A percentile compares a stretch with the other conserved stretches of the same genome.
These are phyloP conservation scores for Trichogramma dendrolimi DNA, from an alignment of 2,888 invertebrate species.

Conservation along the genomic window DNA sequence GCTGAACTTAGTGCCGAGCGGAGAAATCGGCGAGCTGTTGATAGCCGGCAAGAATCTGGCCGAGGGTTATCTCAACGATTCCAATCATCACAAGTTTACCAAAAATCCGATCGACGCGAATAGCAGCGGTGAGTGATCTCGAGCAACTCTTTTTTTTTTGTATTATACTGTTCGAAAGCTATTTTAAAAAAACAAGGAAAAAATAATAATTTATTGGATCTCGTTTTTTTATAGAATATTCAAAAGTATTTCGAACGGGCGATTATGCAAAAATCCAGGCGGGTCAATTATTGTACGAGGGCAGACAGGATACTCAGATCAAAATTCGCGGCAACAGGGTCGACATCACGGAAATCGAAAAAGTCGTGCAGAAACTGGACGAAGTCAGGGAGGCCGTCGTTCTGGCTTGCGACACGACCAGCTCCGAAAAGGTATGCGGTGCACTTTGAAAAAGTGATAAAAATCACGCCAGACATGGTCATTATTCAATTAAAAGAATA, in stretches of 20 bases:
- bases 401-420: conserved; percentile 73
- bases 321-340: conserved; percentile 85
- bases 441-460: not conserved
- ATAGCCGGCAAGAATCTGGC: conserved; percentile 78
- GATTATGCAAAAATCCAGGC: conserved; percentile 74
- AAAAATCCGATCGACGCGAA: conserved; percentile 62
- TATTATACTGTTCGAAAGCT: not conserved
- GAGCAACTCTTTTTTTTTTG: conserved; percentile 44
- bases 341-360: conserved; percentile 79
- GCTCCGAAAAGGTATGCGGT: conserved; percentile 53
- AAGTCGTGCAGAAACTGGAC: conserved; percentile 60
- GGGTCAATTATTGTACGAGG: conserved; percentile 69
- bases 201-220: not conserved
- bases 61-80: conserved; percentile 72
- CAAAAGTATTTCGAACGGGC: conserved; percentile 76
- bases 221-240: conserved; percentile 57
- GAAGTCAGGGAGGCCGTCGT: conserved; percentile 67
- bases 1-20: conserved; percentile 66
- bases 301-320: conserved; percentile 79
- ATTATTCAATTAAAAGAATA: not conserved
- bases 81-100: conserved; percentile 70
- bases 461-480: not conserved
- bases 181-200: not conserved
- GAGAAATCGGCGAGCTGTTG: conserved; percentile 77
- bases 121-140: conserved; percentile 50